phyloP scores from a whole-genome alignment of 2,888 invertebrate species.

The Aphelenchoides bicaudatus region DNA sequence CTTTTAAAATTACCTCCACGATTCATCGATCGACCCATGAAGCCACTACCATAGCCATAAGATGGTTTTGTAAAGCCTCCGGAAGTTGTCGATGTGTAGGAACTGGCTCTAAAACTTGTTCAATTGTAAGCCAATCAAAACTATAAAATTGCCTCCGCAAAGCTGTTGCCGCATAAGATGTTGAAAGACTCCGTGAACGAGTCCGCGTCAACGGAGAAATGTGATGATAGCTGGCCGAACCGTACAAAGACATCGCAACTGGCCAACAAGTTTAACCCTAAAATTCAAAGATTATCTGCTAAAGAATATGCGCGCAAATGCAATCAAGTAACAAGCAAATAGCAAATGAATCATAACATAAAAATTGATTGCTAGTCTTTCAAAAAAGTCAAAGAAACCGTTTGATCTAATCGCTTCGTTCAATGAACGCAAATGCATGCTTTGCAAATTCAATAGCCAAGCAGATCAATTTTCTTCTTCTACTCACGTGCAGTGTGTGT shows the following conservation, averaged over 20 bases:
- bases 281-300: not conserved
- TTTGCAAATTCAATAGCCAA: no score
- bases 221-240: conserved; percentile 53
- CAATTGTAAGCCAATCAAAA: not conserved
- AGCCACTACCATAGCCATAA: conserved; percentile 58
- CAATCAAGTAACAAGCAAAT: no score
- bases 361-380: not conserved
- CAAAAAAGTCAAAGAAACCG: not conserved
- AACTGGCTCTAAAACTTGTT: conserved; percentile 44
- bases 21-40: conserved; percentile 55
- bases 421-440: no score
- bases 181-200: conserved; percentile 20
- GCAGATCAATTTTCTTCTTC: no score
- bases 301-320: conserved; percentile 1
- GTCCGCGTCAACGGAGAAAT: conserved; percentile 51
- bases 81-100: conserved; percentile 42
- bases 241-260: conserved; percentile 23
- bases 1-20: conserved; percentile 42
- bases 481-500: no score
- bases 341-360: not conserved
- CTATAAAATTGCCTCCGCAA: conserved; percentile 2
- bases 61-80: conserved; percentile 41
- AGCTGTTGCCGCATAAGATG: conserved; percentile 2
- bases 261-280: not conserved
- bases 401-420: not conserved